Evolutionary conservation across 2,113 vertebrate species (phyloP), one percentile per base, ranked within the genome.

Genomic region (Peromyscus californicus): DNA sequence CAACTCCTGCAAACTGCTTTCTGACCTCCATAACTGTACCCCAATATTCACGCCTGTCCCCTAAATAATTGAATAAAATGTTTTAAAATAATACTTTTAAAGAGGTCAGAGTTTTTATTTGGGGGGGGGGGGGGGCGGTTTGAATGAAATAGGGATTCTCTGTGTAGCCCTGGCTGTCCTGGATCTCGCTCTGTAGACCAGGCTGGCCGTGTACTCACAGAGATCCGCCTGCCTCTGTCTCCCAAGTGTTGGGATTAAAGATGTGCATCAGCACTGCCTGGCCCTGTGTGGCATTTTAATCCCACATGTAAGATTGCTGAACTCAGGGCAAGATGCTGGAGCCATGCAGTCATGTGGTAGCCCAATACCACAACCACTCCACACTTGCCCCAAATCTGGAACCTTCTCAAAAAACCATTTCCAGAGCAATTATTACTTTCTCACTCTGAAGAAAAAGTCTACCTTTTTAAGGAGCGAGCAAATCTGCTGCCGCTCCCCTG

Each of bases 401-500:
- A 69, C 87, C 78, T 93, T 91, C 67, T 12, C 1, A 29, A 74
- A 94, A 92, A 89, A 39, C 31, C 0, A 83, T 94, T 72, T 95
- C 48, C 65, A 93, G 83, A 88, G 36, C 51, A 70, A 93, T 79
- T 65, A 91, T 39, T 26, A 88, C 63, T 76, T 90, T 45, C 63
- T 65, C n/a, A 15, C 78, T 75, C 90, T 45, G 59, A 85, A 45
- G 31, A 57, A 45, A 79, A 90, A 54, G 4, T 61, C 70, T 98
- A 99, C 99, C 99, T 99, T 99, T 98, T 99, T 99, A 91, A 99
- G 98, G 93, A 99, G 98, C 96, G 99, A 99, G 98, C 99, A 79
- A 0, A 99, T 99, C 98, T 99, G 99, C 57, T 99, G 99, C 61
- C 99, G 99, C 91, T 99, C 97, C 0, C 99, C 99, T 39, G 99